phyloP scores from a whole-genome alignment of 2,797 vertebrate species.

The Danio aesculapii region DNA sequence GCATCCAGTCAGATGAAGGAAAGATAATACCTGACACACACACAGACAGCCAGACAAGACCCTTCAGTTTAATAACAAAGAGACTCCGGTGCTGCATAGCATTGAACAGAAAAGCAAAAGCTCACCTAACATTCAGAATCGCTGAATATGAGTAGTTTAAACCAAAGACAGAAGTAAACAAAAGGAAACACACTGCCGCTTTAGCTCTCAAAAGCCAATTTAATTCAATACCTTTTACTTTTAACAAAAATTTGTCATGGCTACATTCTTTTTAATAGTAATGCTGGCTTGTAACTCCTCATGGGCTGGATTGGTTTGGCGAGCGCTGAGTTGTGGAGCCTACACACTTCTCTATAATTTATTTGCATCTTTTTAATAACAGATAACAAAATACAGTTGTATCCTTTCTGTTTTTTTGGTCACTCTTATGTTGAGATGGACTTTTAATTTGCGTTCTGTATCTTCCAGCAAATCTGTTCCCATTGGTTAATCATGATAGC shows the following conservation, averaged over 20 bases:
- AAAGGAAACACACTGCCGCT: no score
- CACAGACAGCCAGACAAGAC: background rate
- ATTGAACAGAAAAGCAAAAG: background rate
- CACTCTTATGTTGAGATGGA: background rate
- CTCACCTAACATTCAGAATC: background rate
- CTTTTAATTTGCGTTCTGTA: background rate
- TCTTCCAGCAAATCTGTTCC: background rate
- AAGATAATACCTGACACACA: slow-evolving; percentile 17
- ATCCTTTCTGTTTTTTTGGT: background rate
- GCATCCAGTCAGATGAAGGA: background rate
- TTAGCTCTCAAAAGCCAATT: no score
- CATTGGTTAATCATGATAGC: background rate
- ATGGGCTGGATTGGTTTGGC: no score
- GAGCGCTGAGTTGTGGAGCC: no score
- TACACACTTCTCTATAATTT: no score
- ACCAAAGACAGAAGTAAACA: no score
- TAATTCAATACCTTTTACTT: no score
- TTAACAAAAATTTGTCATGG: no score
- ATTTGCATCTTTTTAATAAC: no score
- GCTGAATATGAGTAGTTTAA: background rate
- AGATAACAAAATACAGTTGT: background rate
- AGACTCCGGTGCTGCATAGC: background rate
- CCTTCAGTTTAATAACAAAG: slow-evolving; percentile 8
- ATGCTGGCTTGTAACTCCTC: no score
- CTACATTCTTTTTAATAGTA: no score